Conservation (phyloP, 1,140 invertebrate species). For the Drosophila ficusphila region DNA sequence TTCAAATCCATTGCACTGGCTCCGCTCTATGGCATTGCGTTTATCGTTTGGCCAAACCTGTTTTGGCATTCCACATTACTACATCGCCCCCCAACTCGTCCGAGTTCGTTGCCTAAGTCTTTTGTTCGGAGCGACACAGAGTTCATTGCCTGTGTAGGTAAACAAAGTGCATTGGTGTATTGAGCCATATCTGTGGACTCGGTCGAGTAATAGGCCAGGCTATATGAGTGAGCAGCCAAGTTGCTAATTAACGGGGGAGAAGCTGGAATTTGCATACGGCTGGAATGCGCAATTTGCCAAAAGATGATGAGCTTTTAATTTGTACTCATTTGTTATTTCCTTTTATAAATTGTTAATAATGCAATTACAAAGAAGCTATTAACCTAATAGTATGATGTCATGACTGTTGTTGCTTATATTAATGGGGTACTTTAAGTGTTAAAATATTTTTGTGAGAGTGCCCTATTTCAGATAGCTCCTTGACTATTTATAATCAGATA, state of each 20-base stretch:
- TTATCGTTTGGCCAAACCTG: conserved; percentile 50
- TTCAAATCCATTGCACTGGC: conserved; percentile 58
- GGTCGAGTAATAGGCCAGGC: neutral
- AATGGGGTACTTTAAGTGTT: no score
- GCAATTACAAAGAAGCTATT: no score
- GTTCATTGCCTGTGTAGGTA: conserved; percentile 66
- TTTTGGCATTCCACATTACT: conserved; percentile 57
- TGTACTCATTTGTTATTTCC: neutral
- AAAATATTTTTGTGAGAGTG: no score
- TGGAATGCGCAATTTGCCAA: neutral
- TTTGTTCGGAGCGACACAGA: conserved; percentile 67
- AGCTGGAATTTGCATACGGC: conserved; percentile 11
- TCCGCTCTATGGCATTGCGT: conserved; percentile 46
- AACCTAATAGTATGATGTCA: no score
- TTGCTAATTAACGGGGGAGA: conserved; percentile 23
- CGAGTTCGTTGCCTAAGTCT: conserved; percentile 80
- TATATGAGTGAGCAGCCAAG: conserved; percentile 8
- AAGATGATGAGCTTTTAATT: neutral
- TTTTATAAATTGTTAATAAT: no score
- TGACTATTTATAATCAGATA: no score
- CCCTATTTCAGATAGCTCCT: no score
- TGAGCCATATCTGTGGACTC: conserved; percentile 19
- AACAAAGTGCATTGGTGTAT: conserved; percentile 43
- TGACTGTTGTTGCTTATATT: no score
- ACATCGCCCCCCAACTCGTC: neutral